Conservation (phyloP, 1,140 invertebrate genomes). For the Atta cephalotes region DNA sequence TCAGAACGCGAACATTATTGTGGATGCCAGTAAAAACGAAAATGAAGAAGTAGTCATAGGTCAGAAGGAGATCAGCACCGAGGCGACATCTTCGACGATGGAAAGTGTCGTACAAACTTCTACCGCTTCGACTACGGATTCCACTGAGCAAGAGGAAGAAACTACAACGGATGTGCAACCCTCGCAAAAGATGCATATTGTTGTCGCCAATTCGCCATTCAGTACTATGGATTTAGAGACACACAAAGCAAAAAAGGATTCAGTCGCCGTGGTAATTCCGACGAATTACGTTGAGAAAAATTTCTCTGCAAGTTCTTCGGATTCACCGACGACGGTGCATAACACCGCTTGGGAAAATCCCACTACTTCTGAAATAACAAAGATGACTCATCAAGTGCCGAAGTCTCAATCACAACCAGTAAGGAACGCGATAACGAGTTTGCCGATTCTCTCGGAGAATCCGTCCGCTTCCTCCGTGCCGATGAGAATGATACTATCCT, state of each 20-base stretch:
- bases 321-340: neutral
- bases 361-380: neutral
- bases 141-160: conserved; percentile 23
- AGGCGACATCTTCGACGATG: conserved; percentile 35
- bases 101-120: neutral
- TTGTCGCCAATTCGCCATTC: conserved; percentile 75
- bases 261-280: conserved; percentile 78
- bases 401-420: conserved; percentile 44
- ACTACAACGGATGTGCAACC: neutral
- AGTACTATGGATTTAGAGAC: conserved; percentile 10
- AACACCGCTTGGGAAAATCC: neutral
- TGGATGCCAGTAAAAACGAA: conserved; percentile 71
- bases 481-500: conserved; percentile 37
- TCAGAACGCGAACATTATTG: conserved; percentile 80
- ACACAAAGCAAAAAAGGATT: conserved; percentile 54
- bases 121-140: neutral
- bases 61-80: conserved; percentile 60
- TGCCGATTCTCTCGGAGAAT: conserved; percentile 14
- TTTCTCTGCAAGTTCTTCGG: neutral
- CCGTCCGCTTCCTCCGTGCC: conserved; percentile 7
- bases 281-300: conserved; percentile 72
- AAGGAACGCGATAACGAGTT: conserved; percentile 40
- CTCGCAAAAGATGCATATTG: conserved; percentile 77
- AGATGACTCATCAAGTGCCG: neutral
- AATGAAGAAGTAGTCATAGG: conserved; percentile 77